Evolutionary conservation across 2,113 vertebrate species (phyloP).

Genomic region (Dendropsophus ebraccatus): DNA sequence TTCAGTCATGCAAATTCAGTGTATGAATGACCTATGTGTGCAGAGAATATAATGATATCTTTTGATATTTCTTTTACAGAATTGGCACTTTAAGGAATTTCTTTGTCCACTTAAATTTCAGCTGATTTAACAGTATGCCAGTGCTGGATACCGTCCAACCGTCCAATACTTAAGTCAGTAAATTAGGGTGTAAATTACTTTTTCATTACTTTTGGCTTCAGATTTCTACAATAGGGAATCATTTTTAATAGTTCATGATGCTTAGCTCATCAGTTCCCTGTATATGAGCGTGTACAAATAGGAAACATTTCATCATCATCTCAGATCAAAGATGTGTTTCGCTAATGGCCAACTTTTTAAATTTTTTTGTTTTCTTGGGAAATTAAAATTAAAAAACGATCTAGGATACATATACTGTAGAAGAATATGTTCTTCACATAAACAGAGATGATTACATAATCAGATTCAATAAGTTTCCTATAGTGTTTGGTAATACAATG

Average conservation of each 20-base stretch:
- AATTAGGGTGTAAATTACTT: slow-evolving; percentile 37
- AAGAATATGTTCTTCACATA: background rate
- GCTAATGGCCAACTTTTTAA: background rate
- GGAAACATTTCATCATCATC: background rate
- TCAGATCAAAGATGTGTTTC: background rate
- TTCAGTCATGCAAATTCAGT: background rate
- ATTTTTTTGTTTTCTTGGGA: background rate
- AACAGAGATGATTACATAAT: background rate
- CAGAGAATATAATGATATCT: background rate
- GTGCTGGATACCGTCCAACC: background rate
- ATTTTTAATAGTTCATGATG: slow-evolving; percentile 35
- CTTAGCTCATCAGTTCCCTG: slow-evolving; percentile 32
- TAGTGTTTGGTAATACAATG: background rate
- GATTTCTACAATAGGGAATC: background rate
- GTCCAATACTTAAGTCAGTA: slow-evolving; percentile 40
- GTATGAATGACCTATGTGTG: background rate
- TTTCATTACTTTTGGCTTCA: slow-evolving; percentile 47
- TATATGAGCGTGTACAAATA: slow-evolving; percentile 2
- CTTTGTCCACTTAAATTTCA: slow-evolving; percentile 27
- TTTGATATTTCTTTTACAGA: background rate
- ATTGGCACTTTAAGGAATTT: background rate
- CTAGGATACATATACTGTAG: background rate
- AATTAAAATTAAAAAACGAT: too few relatives aligned
- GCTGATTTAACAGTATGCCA: background rate
- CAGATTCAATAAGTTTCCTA: background rate